These are phyloP conservation scores for Distichodus sexfasciatus DNA, from an alignment of 2,797 vertebrate genomes.

Conservation along the genomic window DNA sequence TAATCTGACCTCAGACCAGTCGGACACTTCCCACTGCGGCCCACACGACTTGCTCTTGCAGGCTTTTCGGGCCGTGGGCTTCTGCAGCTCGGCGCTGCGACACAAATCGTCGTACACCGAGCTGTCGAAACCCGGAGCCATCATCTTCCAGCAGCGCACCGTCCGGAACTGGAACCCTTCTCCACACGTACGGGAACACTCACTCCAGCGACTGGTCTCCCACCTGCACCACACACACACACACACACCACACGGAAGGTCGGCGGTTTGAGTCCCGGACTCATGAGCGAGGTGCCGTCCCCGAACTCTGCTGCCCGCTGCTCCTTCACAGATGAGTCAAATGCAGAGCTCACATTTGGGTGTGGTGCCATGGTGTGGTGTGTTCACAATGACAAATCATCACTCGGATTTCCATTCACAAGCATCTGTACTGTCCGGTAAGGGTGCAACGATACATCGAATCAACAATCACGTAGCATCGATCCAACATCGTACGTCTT, in stretches of 20 bases:
- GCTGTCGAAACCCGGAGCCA: slow-evolving; percentile 86
- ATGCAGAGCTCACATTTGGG: no score
- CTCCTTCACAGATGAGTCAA: no score
- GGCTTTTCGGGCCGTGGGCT: slow-evolving; percentile 81
- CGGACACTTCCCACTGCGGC: slow-evolving; percentile 85
- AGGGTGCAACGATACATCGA: no score
- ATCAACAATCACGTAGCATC: no score
- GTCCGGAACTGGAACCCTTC: slow-evolving; percentile 85
- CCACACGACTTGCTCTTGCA: slow-evolving; percentile 86
- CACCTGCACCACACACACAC: slow-evolving; percentile 67
- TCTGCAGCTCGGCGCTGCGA: slow-evolving; percentile 76
- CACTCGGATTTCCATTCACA: no score
- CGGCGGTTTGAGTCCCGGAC: background rate
- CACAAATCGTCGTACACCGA: slow-evolving; percentile 86
- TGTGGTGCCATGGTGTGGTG: no score
- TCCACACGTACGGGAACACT: slow-evolving; percentile 82
- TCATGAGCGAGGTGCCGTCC: background rate
- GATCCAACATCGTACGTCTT: no score
- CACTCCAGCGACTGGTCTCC: slow-evolving; percentile 88
- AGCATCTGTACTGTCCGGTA: no score
- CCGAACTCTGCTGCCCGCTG: background rate
- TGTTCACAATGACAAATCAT: no score
- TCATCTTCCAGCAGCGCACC: slow-evolving; percentile 90
- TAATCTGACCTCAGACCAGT: slow-evolving; percentile 81
- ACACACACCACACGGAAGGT: background rate